These are phyloP conservation scores for Benitochromis conjunctus DNA, from an alignment of 2,113 vertebrate genomes.

Conservation along the genomic window DNA sequence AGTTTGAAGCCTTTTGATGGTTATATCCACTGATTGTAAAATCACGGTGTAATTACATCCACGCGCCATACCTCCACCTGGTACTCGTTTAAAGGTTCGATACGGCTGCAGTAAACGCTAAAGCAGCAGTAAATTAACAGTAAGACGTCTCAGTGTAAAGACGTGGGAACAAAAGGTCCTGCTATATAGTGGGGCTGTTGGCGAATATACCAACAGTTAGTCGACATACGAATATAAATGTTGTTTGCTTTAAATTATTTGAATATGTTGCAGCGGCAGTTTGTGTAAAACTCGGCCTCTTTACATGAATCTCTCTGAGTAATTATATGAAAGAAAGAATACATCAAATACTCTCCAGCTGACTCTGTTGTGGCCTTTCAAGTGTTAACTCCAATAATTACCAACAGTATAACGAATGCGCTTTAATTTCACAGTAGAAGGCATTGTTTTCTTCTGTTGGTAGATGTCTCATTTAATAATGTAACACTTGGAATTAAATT, in stretches of 20 bases:
- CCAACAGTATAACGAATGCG: slow-evolving; percentile 21
- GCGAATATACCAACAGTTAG: not conserved
- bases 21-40: not conserved
- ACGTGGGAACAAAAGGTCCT: not conserved
- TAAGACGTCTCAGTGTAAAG: not conserved
- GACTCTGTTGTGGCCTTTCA: not conserved
- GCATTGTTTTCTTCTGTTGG: slow-evolving; percentile 31
- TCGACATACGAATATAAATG: not conserved
- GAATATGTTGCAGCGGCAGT: not conserved
- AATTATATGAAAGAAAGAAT: not conserved
- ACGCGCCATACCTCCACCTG: not conserved
- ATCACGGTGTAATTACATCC: not conserved
- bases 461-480: slow-evolving; percentile 40
- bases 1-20: not conserved
- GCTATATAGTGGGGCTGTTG: not conserved
- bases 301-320: not conserved
- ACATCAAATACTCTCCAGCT: not conserved
- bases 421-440: slow-evolving; percentile 36
- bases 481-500: slow-evolving; percentile 37
- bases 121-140: not conserved
- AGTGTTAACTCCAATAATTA: slow-evolving; percentile 23
- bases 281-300: not conserved
- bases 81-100: not conserved
- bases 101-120: not conserved
- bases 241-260: not conserved